Conservation (phyloP, 2,797 vertebrate species). For the Aldrovandia affinis region DNA sequence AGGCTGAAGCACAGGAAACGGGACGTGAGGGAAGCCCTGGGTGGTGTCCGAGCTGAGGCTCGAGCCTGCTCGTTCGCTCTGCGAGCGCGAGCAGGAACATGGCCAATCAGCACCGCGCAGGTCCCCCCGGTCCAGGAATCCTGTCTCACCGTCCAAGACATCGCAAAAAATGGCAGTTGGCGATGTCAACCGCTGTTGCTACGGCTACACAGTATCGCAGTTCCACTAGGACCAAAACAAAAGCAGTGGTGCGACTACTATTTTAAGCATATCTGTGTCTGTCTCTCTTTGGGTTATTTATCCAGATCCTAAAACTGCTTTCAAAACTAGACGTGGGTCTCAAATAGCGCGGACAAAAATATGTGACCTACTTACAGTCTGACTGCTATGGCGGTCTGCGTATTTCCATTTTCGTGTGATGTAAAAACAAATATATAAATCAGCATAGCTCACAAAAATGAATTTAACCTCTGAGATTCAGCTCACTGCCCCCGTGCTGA, state of each 20-base stretch:
- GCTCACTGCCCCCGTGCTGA: constrained; percentile 59
- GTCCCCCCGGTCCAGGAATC: not conserved
- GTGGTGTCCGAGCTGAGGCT: not conserved
- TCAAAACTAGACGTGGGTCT: constrained; percentile 33
- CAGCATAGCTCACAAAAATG: constrained; percentile 29
- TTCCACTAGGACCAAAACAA: constrained; percentile 16
- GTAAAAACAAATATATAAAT: constrained; percentile 32
- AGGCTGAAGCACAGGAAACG: not conserved
- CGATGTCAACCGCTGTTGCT: not conserved
- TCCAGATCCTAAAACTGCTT: constrained; percentile 22
- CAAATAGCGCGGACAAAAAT: constrained; percentile 49
- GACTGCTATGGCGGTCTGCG: constrained; percentile 14
- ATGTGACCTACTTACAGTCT: constrained; percentile 30
- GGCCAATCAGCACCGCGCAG: not conserved
- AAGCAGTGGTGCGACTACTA: not conserved
- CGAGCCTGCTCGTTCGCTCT: not conserved
- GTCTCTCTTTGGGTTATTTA: constrained; percentile 17
- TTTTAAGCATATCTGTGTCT: constrained; percentile 19
- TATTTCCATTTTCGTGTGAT: constrained; percentile 29
- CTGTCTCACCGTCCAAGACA: constrained; percentile 15
- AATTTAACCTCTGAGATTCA: constrained; percentile 47
- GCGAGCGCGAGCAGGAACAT: not conserved
- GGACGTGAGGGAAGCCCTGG: not conserved
- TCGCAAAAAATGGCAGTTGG: not conserved
- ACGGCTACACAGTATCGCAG: constrained; percentile 7